These are phyloP conservation scores for Girardia tigrina DNA, from an alignment of 2,888 invertebrate genomes.

Conservation along the genomic window DNA sequence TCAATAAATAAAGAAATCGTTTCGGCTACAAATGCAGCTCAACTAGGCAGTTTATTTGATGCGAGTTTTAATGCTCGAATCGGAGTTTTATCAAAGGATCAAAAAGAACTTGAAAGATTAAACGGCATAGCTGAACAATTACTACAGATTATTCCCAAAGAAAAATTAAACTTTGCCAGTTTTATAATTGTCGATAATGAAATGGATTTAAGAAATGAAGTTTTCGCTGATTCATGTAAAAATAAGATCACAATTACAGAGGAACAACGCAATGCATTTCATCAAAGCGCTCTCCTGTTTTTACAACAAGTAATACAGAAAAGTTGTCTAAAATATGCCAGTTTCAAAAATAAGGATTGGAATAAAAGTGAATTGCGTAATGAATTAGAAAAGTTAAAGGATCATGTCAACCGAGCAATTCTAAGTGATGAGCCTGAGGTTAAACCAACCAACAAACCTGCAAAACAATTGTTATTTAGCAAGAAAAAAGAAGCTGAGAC, in stretches of 20 bases:
- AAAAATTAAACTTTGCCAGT: neutral
- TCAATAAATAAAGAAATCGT: constrained; percentile 9
- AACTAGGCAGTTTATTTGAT: constrained; percentile 13
- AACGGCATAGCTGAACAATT: neutral
- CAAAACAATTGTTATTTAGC: neutral
- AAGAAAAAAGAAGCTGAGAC: neutral
- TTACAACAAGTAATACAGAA: neutral
- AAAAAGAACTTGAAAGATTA: neutral
- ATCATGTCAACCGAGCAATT: neutral
- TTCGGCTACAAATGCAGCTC: neutral
- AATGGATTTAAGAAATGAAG: constrained; percentile 1
- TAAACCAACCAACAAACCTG: constrained; percentile 8
- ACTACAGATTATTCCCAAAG: neutral
- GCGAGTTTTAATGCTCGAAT: neutral
- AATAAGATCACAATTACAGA: neutral
- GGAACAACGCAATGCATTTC: neutral
- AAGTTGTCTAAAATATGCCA: neutral
- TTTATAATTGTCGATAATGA: constrained; percentile 17
- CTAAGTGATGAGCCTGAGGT: neutral
- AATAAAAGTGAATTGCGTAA: neutral
- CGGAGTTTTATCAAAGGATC: constrained; percentile 5
- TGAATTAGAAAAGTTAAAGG: neutral
- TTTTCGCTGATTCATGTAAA: neutral
- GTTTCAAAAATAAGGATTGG: neutral
- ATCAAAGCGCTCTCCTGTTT: neutral